phyloP scores from a whole-genome alignment of 2,797 vertebrate genomes.

The Pseudomugil gertrudae region DNA sequence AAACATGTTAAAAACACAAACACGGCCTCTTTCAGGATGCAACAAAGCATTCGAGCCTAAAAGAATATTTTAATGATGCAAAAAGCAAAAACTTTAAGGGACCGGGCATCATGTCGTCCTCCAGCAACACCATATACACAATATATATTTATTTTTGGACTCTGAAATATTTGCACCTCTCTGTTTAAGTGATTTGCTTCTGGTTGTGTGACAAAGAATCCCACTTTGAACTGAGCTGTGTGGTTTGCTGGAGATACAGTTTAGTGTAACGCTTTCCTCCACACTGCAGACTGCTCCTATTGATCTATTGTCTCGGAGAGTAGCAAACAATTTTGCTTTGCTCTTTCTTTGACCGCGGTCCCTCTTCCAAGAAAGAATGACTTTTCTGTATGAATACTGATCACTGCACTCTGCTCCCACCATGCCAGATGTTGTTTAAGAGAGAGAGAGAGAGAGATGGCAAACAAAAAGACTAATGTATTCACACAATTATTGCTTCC shows the following conservation, averaged over 20 bases:
- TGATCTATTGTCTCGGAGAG: slow-evolving; percentile 58
- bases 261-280: slow-evolving; percentile 23
- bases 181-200: slow-evolving; percentile 23
- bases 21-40: not conserved
- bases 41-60: not conserved
- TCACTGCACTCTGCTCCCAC: slow-evolving; percentile 19
- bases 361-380: slow-evolving; percentile 25
- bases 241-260: slow-evolving; percentile 40
- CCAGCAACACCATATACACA: not conserved
- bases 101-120: not conserved
- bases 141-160: not conserved
- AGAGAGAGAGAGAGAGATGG: not conserved
- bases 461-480: not conserved
- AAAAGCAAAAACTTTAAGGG: not conserved
- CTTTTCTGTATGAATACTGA: slow-evolving; percentile 55
- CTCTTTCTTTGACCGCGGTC: slow-evolving; percentile 36
- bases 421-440: not conserved
- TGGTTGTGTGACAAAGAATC: slow-evolving; percentile 19
- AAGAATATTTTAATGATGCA: too few relatives aligned
- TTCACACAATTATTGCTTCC: not conserved
- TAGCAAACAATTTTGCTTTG: slow-evolving; percentile 54
- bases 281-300: slow-evolving; percentile 44
- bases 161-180: slow-evolving; percentile 5
- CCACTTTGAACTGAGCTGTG: slow-evolving; percentile 32
- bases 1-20: not conserved